These are phyloP conservation scores for Drosophila subquinaria DNA, from an alignment of 2,888 invertebrate species.

Conservation along the genomic window DNA sequence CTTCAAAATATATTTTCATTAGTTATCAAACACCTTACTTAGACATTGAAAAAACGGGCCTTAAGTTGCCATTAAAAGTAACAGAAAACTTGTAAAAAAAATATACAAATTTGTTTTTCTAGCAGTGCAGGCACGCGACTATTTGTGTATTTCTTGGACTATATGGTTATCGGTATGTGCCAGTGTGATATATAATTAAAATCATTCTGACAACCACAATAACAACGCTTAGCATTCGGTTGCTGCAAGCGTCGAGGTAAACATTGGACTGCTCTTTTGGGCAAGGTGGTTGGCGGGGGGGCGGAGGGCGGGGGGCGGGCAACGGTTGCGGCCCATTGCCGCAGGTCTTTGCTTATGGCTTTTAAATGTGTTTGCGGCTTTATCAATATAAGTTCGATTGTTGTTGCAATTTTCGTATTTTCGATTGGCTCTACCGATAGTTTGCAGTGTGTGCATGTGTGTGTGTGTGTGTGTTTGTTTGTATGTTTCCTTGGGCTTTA, in stretches of 20 bases:
- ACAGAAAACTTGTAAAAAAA: no score
- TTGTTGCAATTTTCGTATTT: constrained; percentile 69
- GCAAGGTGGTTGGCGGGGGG: neutral
- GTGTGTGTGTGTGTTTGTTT: constrained; percentile 29
- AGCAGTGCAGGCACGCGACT: constrained; percentile 73
- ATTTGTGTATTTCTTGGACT: constrained; percentile 13
- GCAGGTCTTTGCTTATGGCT: constrained; percentile 67
- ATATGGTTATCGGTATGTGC: constrained; percentile 10
- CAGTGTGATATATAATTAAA: constrained; percentile 61
- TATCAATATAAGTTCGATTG: constrained; percentile 77
- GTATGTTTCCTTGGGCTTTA: constrained; percentile 65
- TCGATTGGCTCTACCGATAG: constrained; percentile 69
- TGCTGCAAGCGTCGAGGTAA: constrained; percentile 26
- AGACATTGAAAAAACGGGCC: no score
- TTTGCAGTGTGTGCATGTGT: constrained; percentile 32
- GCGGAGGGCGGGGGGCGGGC: neutral
- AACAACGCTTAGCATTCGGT: constrained; percentile 36
- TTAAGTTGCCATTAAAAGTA: no score
- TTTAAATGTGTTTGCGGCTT: constrained; percentile 76
- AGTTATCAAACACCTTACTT: no score
- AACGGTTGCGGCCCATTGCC: constrained; percentile 26
- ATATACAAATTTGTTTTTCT: no score
- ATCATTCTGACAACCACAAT: constrained; percentile 62
- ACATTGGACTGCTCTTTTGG: constrained; percentile 7
- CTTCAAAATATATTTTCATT: no score